Evolutionary conservation across 2,888 invertebrate species (phyloP).

Genomic region (Galerucella calmariensis): DNA sequence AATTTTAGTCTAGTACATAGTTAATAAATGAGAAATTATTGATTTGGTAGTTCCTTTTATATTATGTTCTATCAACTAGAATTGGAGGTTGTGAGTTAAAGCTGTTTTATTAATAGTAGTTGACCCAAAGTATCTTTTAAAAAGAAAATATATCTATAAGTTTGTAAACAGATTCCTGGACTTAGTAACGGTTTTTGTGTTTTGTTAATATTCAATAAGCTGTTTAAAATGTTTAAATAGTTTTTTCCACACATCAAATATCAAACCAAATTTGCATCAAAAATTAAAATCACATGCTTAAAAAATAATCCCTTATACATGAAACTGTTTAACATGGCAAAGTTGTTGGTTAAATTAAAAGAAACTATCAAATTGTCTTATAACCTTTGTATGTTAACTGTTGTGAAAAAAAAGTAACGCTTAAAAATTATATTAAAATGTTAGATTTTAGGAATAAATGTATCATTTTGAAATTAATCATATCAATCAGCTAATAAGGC

Average conservation of each 20-base stretch:
- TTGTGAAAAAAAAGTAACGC: conserved; percentile 32
- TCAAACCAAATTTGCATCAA: no score
- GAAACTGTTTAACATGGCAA: not conserved
- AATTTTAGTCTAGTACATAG: conserved; percentile 28
- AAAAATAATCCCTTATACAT: not conserved
- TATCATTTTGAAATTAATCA: conserved; percentile 7
- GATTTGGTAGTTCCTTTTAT: conserved; percentile 28
- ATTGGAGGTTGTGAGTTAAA: conserved; percentile 2
- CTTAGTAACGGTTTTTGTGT: not conserved
- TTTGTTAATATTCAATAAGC: no score
- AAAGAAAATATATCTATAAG: not conserved
- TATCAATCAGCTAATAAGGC: conserved; percentile 22
- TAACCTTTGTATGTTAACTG: conserved; percentile 31
- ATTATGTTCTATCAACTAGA: conserved; percentile 9
- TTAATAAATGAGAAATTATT: conserved; percentile 32
- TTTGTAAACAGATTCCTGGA: not conserved
- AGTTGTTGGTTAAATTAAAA: not conserved
- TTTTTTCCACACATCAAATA: no score
- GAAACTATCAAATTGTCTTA: conserved; percentile 5
- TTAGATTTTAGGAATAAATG: conserved; percentile 13
- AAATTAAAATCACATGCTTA: no score
- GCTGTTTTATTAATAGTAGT: not conserved
- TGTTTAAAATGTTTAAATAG: no score
- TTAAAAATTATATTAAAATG: conserved; percentile 20
- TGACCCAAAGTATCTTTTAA: not conserved